A percentile compares a stretch with the other conserved stretches of the same genome.
Evolutionary conservation across 2,888 invertebrate species (phyloP).

Genomic region (Nemotelus nigrinus): DNA sequence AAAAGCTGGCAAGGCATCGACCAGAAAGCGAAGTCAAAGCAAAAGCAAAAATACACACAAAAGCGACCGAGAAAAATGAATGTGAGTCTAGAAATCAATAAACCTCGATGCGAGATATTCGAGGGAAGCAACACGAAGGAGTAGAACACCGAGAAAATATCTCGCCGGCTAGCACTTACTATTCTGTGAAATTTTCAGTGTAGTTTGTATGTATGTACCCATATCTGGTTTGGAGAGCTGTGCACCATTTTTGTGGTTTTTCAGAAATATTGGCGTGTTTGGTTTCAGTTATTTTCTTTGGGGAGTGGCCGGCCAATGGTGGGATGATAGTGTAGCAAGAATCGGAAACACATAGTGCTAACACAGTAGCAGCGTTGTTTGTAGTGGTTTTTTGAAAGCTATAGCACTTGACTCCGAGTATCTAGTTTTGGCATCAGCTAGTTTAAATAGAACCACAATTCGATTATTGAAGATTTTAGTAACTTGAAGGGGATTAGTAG

Average conservation of each 20-base stretch:
- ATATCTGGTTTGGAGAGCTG: conserved; percentile 6
- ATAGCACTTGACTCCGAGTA: too few relatives aligned
- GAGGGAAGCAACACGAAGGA: background rate
- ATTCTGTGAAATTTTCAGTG: conserved; percentile 20
- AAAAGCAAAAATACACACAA: conserved; percentile 25
- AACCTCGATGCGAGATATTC: conserved; percentile 6
- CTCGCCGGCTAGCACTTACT: conserved; percentile 11
- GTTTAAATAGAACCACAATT: too few relatives aligned
- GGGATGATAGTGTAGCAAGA: too few relatives aligned
- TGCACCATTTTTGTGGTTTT: conserved; percentile 40
- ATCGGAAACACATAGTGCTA: too few relatives aligned
- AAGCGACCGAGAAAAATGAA: background rate
- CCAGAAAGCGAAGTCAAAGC: background rate
- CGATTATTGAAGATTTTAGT: too few relatives aligned
- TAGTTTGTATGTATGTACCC: background rate
- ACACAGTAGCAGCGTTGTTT: too few relatives aligned
- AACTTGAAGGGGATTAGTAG: too few relatives aligned
- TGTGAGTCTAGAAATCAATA: conserved; percentile 47
- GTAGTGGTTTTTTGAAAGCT: too few relatives aligned
- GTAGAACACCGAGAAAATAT: background rate
- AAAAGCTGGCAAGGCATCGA: conserved; percentile 19
- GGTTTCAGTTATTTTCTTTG: background rate
- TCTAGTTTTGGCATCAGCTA: too few relatives aligned
- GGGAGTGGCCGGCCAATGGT: background rate
- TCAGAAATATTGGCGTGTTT: conserved; percentile 18